These are phyloP conservation scores for Sebastes kiyomatsui DNA, from an alignment of 2,797 vertebrate species.

Conservation along the genomic window DNA sequence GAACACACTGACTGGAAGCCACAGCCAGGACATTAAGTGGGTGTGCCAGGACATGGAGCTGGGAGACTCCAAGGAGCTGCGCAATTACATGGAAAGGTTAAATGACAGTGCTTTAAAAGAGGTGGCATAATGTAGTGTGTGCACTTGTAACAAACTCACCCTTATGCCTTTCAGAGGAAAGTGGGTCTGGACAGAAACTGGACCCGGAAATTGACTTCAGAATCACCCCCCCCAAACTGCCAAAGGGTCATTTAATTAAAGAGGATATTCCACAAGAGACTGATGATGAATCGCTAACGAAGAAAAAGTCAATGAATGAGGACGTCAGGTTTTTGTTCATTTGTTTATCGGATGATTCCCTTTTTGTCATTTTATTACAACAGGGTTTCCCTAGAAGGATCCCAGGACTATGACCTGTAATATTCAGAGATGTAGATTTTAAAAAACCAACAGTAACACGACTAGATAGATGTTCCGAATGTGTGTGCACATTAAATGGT, in stretches of 20 bases:
- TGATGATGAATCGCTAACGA: constrained; percentile 33
- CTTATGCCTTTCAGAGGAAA: constrained; percentile 82
- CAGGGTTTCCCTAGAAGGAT: constrained; percentile 66
- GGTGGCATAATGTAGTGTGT: constrained; percentile 69
- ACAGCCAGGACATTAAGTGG: constrained; percentile 92
- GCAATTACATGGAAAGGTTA: constrained; percentile 90
- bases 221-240: constrained; percentile 73
- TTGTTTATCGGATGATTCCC: constrained; percentile 66
- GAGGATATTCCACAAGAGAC: constrained; percentile 45
- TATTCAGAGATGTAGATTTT: constrained; percentile 82
- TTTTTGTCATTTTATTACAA: constrained; percentile 72
- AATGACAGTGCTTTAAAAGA: constrained; percentile 86
- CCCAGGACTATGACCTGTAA: constrained; percentile 56
- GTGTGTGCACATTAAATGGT: constrained; percentile 81
- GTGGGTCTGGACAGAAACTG: constrained; percentile 51
- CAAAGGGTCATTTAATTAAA: constrained; percentile 65
- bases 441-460: constrained; percentile 83
- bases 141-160: constrained; percentile 79
- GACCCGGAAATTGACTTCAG: constrained; percentile 42
- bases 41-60: constrained; percentile 89
- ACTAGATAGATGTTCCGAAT: constrained; percentile 72
- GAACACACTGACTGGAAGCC: constrained; percentile 83
- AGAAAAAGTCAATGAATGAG: constrained; percentile 31
- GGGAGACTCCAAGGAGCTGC: constrained; percentile 87
- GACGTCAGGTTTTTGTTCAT: constrained; percentile 48